phyloP scores from a whole-genome alignment of 2,888 invertebrate genomes.

The Pandemis cinnamomeana region DNA sequence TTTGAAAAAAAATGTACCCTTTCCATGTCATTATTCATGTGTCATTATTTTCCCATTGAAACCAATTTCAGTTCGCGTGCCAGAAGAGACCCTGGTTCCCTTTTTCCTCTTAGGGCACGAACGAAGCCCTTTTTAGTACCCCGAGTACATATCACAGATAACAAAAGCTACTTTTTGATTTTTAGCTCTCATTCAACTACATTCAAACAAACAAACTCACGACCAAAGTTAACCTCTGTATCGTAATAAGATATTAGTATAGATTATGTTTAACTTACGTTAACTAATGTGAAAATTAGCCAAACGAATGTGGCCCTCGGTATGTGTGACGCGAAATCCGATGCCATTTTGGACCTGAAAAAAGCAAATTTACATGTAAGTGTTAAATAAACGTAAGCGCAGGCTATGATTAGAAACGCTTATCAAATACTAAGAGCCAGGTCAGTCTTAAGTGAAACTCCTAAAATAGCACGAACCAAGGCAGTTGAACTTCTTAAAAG shows the following conservation, averaged over 20 bases:
- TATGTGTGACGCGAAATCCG: constrained; percentile 74
- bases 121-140: too few species aligned
- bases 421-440: neutral
- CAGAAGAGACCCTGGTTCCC: too few species aligned
- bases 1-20: too few species aligned
- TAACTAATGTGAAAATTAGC: constrained; percentile 73
- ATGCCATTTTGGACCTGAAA: constrained; percentile 80
- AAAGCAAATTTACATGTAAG: constrained; percentile 43
- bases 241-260: neutral
- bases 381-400: constrained; percentile 6
- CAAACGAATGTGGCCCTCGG: constrained; percentile 72
- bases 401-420: constrained; percentile 6
- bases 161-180: too few species aligned
- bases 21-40: too few species aligned
- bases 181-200: too few species aligned
- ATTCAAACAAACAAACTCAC: too few species aligned
- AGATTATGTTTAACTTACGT: constrained; percentile 63
- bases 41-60: too few species aligned
- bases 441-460: neutral
- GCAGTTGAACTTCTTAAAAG: neutral
- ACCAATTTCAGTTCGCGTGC: too few species aligned
- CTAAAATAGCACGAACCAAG: neutral
- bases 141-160: too few species aligned
- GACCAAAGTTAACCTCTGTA: too few species aligned
- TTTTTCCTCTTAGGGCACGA: too few species aligned